Conservation (phyloP, 30 jellyfish, hydroid and myxozoan species). For the Hydractinia symbiolongicarpus region DNA sequence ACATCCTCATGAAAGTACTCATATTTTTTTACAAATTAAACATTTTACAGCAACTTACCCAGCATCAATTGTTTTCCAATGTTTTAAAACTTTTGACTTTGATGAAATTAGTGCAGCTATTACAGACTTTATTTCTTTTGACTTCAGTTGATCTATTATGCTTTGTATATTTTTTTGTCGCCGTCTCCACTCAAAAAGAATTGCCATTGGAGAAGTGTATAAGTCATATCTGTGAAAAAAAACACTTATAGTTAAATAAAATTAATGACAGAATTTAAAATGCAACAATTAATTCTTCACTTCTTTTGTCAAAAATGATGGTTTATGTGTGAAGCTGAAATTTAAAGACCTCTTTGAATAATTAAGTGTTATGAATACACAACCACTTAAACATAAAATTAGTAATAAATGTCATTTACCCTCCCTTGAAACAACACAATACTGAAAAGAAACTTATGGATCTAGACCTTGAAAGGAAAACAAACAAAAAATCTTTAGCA, state of each 20-base stretch:
- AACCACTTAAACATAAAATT: no score
- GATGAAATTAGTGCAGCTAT: constrained; percentile 61
- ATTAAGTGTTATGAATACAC: no score
- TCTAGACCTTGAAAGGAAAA: no score
- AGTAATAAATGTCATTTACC: no score
- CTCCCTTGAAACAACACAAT: no score
- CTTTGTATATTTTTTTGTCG: constrained; percentile 45
- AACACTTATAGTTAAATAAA: neutral
- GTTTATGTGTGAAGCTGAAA: no score
- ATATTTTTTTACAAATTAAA: neutral
- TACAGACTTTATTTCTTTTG: constrained; percentile 67
- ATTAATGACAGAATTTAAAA: no score
- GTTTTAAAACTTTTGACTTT: constrained; percentile 64
- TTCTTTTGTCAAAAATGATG: no score
- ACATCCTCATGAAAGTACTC: no score
- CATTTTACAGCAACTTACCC: constrained; percentile 24
- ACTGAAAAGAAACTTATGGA: no score
- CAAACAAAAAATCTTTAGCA: no score
- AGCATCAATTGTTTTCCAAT: constrained; percentile 76
- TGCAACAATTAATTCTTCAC: neutral
- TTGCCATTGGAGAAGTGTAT: constrained; percentile 60
- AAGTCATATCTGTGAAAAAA: constrained; percentile 38
- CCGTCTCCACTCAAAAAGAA: constrained; percentile 53
- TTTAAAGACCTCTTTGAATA: no score
- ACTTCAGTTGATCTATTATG: constrained; percentile 66